Evolutionary conservation across 2,888 invertebrate species (phyloP).

Genomic region (Cyclophora punctaria): DNA sequence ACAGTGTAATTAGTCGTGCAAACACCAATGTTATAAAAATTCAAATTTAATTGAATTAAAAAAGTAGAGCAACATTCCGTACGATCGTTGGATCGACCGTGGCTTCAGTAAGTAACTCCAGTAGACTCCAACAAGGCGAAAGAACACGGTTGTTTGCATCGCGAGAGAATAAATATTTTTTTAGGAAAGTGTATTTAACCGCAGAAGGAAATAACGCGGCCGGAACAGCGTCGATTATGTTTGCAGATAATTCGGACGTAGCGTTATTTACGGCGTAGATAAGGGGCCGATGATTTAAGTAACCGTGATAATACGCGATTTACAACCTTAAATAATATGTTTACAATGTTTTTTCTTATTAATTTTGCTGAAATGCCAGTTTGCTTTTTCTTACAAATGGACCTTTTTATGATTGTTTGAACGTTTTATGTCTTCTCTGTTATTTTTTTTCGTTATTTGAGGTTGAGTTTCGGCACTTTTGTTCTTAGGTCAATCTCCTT

Average conservation of each 20-base stretch:
- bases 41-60: conserved; percentile 5
- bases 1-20: too few relatives aligned
- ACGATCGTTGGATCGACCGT: conserved; percentile 11
- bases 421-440: too few relatives aligned
- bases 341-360: conserved; percentile 41
- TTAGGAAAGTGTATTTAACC: conserved; percentile 56
- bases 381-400: conserved; percentile 2
- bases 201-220: conserved; percentile 53
- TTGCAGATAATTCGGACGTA: conserved; percentile 50
- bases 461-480: too few relatives aligned
- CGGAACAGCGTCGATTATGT: conserved; percentile 61
- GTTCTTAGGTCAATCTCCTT: too few relatives aligned
- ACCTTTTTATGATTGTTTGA: too few relatives aligned
- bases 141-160: conserved; percentile 34
- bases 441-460: neutral
- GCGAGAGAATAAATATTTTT: conserved; percentile 49
- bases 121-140: conserved; percentile 26
- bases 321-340: conserved; percentile 55
- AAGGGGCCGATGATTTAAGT: conserved; percentile 65
- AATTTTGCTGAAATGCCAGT: conserved; percentile 4
- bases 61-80: conserved; percentile 17
- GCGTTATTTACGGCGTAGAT: conserved; percentile 60
- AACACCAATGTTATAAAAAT: too few relatives aligned
- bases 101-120: conserved; percentile 27
- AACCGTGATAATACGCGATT: conserved; percentile 56